These are phyloP conservation scores for Tolmerus cingulatus DNA, from an alignment of 2,888 invertebrate species.

Conservation along the genomic window DNA sequence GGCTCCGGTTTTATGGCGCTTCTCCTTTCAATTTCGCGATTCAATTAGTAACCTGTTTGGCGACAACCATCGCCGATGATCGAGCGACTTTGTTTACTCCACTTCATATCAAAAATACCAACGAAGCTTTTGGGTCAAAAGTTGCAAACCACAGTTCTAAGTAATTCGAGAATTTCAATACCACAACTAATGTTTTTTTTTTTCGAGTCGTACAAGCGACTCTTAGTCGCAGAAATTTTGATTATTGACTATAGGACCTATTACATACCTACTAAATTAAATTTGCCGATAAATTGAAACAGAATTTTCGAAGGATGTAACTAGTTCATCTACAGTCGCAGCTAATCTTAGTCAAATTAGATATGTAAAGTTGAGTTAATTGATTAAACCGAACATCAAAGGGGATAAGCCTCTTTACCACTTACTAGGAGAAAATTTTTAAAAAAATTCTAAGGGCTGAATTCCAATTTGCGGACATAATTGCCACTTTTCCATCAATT, in stretches of 20 bases:
- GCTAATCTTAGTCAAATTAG: too few species aligned
- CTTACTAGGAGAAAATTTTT: background rate
- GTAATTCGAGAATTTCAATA: too few species aligned
- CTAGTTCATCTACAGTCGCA: too few species aligned
- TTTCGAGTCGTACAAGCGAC: too few species aligned
- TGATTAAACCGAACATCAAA: background rate
- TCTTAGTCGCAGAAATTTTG: too few species aligned
- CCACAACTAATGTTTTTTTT: too few species aligned
- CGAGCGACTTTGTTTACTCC: background rate
- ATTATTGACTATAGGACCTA: too few species aligned
- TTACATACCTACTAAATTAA: too few species aligned
- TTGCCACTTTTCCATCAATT: conserved; percentile 11
- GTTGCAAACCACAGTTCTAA: background rate
- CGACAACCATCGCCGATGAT: background rate
- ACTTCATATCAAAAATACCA: background rate
- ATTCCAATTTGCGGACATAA: conserved; percentile 15
- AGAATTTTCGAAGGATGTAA: too few species aligned
- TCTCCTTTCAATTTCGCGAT: background rate
- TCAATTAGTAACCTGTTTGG: background rate
- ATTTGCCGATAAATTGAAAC: too few species aligned
- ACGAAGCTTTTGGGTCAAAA: background rate
- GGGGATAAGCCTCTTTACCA: background rate
- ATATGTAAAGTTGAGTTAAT: background rate
- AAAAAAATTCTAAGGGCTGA: background rate
- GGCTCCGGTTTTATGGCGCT: background rate